Percentiles rank a stretch among this genome's conserved stretches.
Evolutionary conservation across 2,113 vertebrate genomes (phyloP).

Genomic region (Narcine bancroftii): DNA sequence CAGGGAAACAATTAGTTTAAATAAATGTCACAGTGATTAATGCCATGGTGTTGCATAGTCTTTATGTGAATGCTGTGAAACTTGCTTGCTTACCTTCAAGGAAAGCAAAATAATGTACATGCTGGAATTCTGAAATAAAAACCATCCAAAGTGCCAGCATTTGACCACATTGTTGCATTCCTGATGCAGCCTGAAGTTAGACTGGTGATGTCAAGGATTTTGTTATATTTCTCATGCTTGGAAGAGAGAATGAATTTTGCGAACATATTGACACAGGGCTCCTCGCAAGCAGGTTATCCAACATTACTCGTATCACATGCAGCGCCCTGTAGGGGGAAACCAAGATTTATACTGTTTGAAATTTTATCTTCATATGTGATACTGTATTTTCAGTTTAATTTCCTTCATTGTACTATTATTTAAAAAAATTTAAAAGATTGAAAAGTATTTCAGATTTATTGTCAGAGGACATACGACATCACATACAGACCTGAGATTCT

Average conservation of each 20-base stretch:
- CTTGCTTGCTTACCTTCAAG: neutral
- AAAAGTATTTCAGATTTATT: too few species aligned
- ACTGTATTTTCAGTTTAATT: too few species aligned
- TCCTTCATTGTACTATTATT: too few species aligned
- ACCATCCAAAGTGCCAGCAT: too few species aligned
- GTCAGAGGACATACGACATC: too few species aligned
- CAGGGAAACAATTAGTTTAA: neutral
- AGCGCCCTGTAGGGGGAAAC: too few species aligned
- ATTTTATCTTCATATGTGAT: too few species aligned
- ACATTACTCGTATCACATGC: neutral
- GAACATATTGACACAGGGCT: neutral
- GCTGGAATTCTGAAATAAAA: neutral
- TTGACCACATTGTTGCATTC: too few species aligned
- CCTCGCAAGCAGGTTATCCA: neutral
- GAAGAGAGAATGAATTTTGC: neutral
- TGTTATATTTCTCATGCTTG: neutral
- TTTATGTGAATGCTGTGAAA: neutral
- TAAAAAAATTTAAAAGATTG: too few species aligned
- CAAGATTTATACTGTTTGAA: too few species aligned
- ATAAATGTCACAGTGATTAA: neutral
- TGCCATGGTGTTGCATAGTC: too few species aligned
- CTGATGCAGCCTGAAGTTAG: neutral
- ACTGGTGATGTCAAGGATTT: neutral
- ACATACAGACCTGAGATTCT: too few species aligned
- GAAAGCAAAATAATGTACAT: neutral